Evolutionary conservation across 2,797 vertebrate species (phyloP).

Genomic region (Gallinago solitaria): DNA sequence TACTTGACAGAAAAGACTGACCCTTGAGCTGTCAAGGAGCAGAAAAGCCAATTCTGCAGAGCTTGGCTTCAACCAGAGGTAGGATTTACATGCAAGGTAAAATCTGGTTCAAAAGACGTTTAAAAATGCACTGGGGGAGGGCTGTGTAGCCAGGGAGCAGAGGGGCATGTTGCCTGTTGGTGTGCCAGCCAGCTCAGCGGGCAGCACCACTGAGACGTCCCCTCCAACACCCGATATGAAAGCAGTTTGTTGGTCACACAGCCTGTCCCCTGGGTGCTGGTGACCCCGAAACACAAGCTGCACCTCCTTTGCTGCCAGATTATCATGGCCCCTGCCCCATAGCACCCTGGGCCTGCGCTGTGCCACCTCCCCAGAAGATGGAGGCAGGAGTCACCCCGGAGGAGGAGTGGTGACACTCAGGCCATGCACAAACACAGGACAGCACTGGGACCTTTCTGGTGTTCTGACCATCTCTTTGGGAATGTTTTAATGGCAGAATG

Average conservation of each 20-base stretch:
- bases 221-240: neutral
- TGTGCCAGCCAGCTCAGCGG: neutral
- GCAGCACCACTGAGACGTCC: neutral
- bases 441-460: neutral
- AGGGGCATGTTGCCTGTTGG: rapidly evolving
- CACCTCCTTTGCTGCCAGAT: neutral
- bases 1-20: neutral
- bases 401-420: rapidly evolving
- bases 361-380: neutral
- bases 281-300: neutral
- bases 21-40: neutral
- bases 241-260: neutral
- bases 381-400: neutral
- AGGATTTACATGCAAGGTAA: neutral
- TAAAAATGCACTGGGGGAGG: rapidly evolving
- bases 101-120: neutral
- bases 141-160: rapidly evolving
- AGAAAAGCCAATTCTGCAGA: neutral
- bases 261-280: neutral
- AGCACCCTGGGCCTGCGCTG: rapidly evolving
- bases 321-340: rapidly evolving
- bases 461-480: neutral
- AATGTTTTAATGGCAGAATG: neutral
- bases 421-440: neutral
- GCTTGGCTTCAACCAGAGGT: neutral